Base-by-base conservation (phyloP, 2,888 invertebrate species). In the Lasioglossum marginatum region DNA sequence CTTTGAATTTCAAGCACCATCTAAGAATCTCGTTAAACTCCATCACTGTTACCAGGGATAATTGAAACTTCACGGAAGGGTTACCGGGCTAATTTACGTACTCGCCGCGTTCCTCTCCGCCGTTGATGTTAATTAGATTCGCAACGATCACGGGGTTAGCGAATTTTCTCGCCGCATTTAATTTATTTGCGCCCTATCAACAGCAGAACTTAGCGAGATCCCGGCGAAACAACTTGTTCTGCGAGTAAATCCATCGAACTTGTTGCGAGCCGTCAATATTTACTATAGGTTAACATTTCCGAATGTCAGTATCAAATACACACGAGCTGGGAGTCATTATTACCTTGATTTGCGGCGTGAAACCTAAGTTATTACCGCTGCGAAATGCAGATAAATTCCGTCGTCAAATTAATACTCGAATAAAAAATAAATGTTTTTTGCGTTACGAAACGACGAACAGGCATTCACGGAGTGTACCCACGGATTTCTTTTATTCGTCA, bases 1-100 rank as follows among this genome's bases (percentile, higher is more conserved):
- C 89, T 91, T 90, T 87, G 91, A 91, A 91, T 91, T 90, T 90
- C 87, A 91, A 90, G 88, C 88, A 82, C 86, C 87, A 70, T 86
- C 81, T 71, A 83, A 81, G 87, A 87, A 87, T 87, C 87, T 87
- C 79, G 83, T 87, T 87, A 81, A 87, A 87, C 79, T 83, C 87
- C 40, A 73, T 83, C 79, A 77, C 83, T 73, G 52, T 77, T 71
- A 87, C 71, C 71, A 66, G 48, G 40, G 75, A 81, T 87, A 86
- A 87, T 87, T 87, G 87, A 87, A 87, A 83, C 81, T 86, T 87
- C 81, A 81, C 77, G 77, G 77, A 86, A 81, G 77, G 87, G 68
- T 86, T 83, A 45, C 52, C 48, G 2, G 75, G 70, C 82, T 86
- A 81, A 87, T 86, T 86, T 86, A 84, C 80, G 43, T 75, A 71